Percentiles rank a stretch among this genome's conserved stretches.
Conservation (phyloP, 2,113 vertebrate genomes). For the Struthidea cinerea region DNA sequence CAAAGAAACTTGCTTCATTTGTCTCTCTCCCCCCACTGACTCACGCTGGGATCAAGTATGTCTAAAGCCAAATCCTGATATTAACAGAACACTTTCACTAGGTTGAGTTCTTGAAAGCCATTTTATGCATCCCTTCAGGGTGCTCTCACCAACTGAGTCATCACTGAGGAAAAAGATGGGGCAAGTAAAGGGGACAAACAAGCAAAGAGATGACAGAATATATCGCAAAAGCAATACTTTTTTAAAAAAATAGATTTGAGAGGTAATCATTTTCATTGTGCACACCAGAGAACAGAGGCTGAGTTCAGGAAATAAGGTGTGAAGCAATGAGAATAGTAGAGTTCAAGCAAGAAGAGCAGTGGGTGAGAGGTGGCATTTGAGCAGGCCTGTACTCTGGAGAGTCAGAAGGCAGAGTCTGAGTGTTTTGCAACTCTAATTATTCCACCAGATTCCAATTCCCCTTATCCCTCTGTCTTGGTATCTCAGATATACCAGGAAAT, state of each 20-base stretch:
- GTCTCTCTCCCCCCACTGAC: background rate
- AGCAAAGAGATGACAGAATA: background rate
- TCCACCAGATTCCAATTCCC: background rate
- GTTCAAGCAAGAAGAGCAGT: background rate
- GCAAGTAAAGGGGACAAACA: background rate
- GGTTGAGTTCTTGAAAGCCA: background rate
- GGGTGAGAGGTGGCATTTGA: background rate
- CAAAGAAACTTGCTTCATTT: background rate
- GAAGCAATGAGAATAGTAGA: background rate
- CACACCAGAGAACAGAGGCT: background rate
- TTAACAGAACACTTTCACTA: background rate
- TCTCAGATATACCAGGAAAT: background rate
- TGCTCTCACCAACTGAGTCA: background rate
- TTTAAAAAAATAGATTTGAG: background rate
- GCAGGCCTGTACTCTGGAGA: background rate
- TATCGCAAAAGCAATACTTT: background rate
- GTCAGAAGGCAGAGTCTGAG: background rate
- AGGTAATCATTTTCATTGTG: background rate
- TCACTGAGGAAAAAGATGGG: background rate
- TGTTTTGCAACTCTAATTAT: background rate
- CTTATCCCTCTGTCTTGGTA: background rate
- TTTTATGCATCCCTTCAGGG: background rate
- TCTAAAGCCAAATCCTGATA: background rate
- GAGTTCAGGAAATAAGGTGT: background rate
- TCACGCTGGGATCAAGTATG: background rate